phyloP scores from a whole-genome alignment of 2,888 invertebrate genomes.

The Rhagium mordax region DNA sequence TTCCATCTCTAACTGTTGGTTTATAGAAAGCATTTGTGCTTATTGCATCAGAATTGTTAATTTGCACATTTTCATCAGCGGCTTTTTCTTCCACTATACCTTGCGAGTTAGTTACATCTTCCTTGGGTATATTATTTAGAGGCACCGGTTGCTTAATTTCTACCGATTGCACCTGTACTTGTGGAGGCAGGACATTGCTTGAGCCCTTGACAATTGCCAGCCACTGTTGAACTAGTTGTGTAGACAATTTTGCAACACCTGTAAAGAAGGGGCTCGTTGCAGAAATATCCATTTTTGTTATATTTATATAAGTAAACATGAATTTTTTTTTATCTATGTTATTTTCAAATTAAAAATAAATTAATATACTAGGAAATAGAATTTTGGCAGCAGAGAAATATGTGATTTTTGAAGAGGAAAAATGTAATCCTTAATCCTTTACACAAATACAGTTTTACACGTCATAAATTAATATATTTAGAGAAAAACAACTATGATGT shows the following conservation, averaged over 20 bases:
- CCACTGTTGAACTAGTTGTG: conserved; percentile 91
- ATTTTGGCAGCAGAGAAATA: background rate
- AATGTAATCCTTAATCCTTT: background rate
- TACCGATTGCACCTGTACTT: conserved; percentile 19
- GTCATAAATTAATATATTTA: no score
- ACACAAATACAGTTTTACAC: no score
- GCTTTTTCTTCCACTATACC: conserved; percentile 52
- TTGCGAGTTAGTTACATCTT: conserved; percentile 70
- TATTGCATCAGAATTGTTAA: conserved; percentile 47
- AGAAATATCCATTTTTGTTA: background rate
- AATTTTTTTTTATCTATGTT: background rate
- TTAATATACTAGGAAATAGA: conserved; percentile 22
- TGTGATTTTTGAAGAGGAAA: background rate
- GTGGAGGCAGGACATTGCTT: conserved; percentile 71
- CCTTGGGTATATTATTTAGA: conserved; percentile 29
- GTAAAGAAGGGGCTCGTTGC: conserved; percentile 38
- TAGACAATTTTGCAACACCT: conserved; percentile 74
- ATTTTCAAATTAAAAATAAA: background rate
- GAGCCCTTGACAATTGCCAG: conserved; percentile 84
- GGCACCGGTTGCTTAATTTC: conserved; percentile 39
- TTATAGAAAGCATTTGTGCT: conserved; percentile 71
- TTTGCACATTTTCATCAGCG: conserved; percentile 50
- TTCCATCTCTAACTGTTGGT: conserved; percentile 82
- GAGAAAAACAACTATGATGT: no score
- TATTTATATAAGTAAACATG: background rate